Base-by-base conservation (phyloP, 2,888 invertebrate species). In the Candidula unifasciata region DNA sequence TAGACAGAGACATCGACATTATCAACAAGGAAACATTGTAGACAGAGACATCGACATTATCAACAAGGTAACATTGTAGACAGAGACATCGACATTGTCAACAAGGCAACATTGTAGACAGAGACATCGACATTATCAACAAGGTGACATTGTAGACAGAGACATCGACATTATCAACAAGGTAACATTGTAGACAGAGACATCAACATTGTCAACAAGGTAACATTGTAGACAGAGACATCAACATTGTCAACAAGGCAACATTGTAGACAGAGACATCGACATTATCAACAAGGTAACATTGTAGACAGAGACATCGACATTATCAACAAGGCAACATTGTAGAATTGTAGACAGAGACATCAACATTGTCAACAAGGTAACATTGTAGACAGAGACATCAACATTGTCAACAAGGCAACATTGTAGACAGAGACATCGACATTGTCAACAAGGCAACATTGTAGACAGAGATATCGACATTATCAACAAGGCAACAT, bases 61-160 rank as follows among this genome's bases (percentile, higher is more conserved):
- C 2, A 5, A 21, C 5, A 16, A 54, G 10, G 10, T 54, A 54
- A n/a, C n/a, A n/a, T n/a, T n/a, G n/a, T n/a, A n/a, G n/a, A n/a
- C n/a, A n/a, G n/a, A n/a, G n/a, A n/a, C 13, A 6, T 10, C 44
- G 6, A 44, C 13, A 44, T 44, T 44, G 44, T 44, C 44, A 44
- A 44, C 2, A 1, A 44, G 44, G 44, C 13, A 44, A 44, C 44
- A 6, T 44, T 6, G 6, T 90, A 33, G 90, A 91, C 76, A 74
- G 89, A 44, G 91, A 91, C 78, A 78, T 89, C 35, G 89, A 89
- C 73, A 77, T 89, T 10, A 89, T 87, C 80, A 90, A 90, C 76
- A 87, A 89, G 88, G 92, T 91, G 82, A 44, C 44, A 6, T 44
- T 6, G 6, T 13, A 10, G 44, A 44, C 44, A 44, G 21, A n/a